Evolutionary conservation across 2,113 vertebrate genomes (phyloP).

Genomic region (Anolis sagrei): DNA sequence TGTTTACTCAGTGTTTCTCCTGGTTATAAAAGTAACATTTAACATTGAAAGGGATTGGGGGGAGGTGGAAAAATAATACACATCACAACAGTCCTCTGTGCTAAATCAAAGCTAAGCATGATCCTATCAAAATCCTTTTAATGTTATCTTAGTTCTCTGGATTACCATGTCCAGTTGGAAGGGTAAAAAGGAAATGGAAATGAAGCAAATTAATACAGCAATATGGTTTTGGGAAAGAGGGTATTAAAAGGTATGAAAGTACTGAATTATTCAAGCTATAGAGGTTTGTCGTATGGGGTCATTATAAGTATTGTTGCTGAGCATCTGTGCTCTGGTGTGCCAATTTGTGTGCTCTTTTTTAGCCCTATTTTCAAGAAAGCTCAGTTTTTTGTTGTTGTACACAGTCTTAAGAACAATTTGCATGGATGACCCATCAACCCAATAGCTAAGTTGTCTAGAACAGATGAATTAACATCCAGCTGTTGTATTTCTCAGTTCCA

Average conservation of each 20-base stretch:
- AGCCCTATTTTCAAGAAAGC: neutral
- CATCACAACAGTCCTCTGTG: conserved; percentile 31
- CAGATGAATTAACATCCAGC: no score
- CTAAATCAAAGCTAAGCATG: conserved; percentile 61
- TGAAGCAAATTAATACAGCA: conserved; percentile 17
- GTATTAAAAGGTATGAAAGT: conserved; percentile 8
- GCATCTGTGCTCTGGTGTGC: neutral
- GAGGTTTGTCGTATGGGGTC: neutral
- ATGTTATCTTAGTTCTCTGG: conserved; percentile 29
- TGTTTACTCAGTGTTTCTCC: conserved; percentile 79
- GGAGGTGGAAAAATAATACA: neutral
- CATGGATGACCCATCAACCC: neutral
- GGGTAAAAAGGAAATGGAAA: conserved; percentile 29
- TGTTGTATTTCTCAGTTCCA: no score
- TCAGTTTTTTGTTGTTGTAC: neutral
- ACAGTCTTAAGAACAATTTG: neutral
- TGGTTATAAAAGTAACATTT: conserved; percentile 75
- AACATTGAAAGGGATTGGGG: conserved; percentile 37
- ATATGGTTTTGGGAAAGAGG: neutral
- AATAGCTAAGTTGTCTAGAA: neutral
- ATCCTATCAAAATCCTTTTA: conserved; percentile 39
- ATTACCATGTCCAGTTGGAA: conserved; percentile 9
- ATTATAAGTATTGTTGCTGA: neutral
- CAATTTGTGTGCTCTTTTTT: neutral
- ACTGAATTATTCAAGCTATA: conserved; percentile 60